Base-by-base conservation (phyloP, 2,113 vertebrate genomes). In the Hemiscyllium ocellatum region DNA sequence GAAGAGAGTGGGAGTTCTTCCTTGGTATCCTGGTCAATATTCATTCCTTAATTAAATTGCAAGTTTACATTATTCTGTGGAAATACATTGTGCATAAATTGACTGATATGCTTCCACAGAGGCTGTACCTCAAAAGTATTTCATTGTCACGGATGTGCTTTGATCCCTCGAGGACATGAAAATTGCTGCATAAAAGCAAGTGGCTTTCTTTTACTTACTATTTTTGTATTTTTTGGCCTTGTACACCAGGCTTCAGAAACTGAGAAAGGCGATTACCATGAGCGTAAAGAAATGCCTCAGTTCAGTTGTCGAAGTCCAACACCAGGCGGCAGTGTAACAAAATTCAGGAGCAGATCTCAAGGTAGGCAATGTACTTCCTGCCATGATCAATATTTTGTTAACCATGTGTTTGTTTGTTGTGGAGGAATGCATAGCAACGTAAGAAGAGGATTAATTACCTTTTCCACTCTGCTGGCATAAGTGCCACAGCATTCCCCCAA, bases 311-410 rank as follows among this genome's bases (percentile, higher is more conserved):
- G 98, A 95, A 98, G 98, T 96, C 98, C 98, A 69, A 96, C 97
- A 69, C 96, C 98, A 65, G 97, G 97, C 96, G 96, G 96, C 96
- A 97, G 96, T 76, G 97, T 98, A 96, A 96, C 98, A 96, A 99
- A 99, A 96, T 98, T 98, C 96, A 97, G 98, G 97, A 98, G 98
- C 96, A 97, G 98, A 65, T 98, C 98, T 5, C 99, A 98, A 97
- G 99, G 99, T 99, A 96, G 96, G 97, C 50, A 96, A 78, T 90
- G 17, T 65, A 91, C 65, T 33, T 61, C 33, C 29, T 61, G 80
- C 80, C 20, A 0, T 19, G 56, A 50, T 68, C 33, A n/a, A 37
- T 68, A 7, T 68, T 61, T 61, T n/a, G 56, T 37, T 66, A n/a
- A 66, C 33, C n/a, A n/a, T 20, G 33, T 20, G 42, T 42, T 83